These are phyloP conservation scores for Mionectes olivaceus DNA, from an alignment of 2,797 vertebrate genomes.

Conservation along the genomic window DNA sequence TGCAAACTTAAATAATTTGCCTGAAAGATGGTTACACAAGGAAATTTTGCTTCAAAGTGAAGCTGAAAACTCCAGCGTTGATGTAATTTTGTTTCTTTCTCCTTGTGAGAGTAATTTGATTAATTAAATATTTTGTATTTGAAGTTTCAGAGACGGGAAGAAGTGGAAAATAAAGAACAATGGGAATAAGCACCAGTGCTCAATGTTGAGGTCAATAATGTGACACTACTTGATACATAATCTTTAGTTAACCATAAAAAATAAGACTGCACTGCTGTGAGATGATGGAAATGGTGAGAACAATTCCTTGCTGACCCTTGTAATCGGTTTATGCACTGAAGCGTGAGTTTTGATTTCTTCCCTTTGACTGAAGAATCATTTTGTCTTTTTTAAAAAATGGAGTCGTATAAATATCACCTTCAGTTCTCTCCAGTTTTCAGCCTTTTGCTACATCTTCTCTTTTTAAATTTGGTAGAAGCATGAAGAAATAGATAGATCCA, in stretches of 20 bases:
- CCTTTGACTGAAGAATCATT: constrained; percentile 10
- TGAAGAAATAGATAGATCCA: neutral
- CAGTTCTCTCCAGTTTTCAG: neutral
- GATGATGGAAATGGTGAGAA: neutral
- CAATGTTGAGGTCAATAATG: neutral
- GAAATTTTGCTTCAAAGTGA: neutral
- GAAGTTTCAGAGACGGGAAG: neutral
- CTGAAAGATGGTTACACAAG: neutral
- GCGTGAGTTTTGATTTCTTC: constrained; percentile 9
- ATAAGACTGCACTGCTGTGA: neutral
- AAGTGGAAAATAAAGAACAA: neutral
- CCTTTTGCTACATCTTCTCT: neutral
- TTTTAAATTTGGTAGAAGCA: neutral
- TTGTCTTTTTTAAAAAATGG: neutral
- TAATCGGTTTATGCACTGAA: neutral
- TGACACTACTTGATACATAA: neutral
- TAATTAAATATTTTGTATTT: neutral
- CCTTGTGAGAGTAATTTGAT: neutral
- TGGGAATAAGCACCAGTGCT: neutral
- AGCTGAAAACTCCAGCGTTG: neutral
- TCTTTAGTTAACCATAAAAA: constrained; percentile 24
- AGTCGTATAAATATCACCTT: neutral
- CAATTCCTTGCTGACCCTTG: constrained; percentile 8
- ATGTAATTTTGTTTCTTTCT: neutral
- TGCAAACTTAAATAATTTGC: neutral